These are phyloP conservation scores for Eudorcas thomsonii DNA, from an alignment of 2,113 vertebrate genomes.

Conservation along the genomic window DNA sequence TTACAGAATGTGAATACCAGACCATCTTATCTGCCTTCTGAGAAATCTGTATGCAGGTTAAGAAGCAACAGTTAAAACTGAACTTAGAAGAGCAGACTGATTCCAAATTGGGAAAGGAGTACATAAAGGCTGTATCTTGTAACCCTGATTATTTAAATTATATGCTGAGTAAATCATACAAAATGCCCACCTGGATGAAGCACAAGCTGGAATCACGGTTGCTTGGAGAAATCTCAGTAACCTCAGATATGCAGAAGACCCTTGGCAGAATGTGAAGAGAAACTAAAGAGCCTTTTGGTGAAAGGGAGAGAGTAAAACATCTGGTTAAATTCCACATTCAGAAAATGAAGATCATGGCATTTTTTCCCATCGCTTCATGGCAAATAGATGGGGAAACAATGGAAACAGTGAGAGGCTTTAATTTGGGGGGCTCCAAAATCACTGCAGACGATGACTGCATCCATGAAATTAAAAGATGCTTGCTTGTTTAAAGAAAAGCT, in stretches of 20 bases:
- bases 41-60: not conserved
- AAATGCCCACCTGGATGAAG: not conserved
- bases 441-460: not conserved
- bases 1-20: not conserved
- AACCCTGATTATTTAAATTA: not conserved
- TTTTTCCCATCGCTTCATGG: not conserved
- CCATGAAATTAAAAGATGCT: not conserved
- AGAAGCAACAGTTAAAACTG: not conserved
- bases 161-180: not conserved
- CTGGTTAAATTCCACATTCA: not conserved
- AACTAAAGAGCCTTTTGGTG: not conserved
- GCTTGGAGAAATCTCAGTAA: not conserved
- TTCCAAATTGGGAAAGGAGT: not conserved
- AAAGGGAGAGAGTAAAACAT: not conserved
- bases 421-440: not conserved
- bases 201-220: not conserved
- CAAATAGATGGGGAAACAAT: not conserved
- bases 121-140: not conserved
- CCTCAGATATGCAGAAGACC: not conserved
- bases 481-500: not conserved
- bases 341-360: not conserved
- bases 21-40: not conserved
- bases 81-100: not conserved
- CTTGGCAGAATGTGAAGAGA: rapidly evolving
- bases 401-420: not conserved